These are phyloP conservation scores for Eristalinus sepulchralis DNA, from an alignment of 2,888 invertebrate species.

Conservation along the genomic window DNA sequence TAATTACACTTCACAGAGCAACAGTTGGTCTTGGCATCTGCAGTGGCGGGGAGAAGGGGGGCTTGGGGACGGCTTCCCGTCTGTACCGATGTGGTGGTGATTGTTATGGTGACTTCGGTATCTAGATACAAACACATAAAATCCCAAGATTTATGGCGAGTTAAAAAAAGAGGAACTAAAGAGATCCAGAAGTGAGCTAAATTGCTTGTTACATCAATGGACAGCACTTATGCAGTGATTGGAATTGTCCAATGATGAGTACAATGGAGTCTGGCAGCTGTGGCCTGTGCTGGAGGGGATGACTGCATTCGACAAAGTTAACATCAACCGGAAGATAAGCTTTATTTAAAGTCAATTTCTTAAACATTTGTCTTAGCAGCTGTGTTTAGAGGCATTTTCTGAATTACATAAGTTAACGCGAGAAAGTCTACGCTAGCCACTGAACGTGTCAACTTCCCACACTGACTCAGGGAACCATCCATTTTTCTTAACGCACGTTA, in stretches of 20 bases:
- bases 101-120: neutral
- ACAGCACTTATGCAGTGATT: constrained; percentile 31
- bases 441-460: no score
- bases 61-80: no score
- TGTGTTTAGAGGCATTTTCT: no score
- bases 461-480: no score
- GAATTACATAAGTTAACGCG: no score
- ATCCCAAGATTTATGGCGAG: constrained; percentile 23
- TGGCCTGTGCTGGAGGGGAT: neutral
- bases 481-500: no score
- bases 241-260: neutral
- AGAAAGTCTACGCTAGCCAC: no score
- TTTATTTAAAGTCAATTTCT: no score
- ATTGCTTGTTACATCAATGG: constrained; percentile 30
- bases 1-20: constrained; percentile 43
- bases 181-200: constrained; percentile 23
- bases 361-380: no score
- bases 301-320: neutral
- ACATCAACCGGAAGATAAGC: no score
- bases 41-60: neutral
- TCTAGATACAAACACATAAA: neutral
- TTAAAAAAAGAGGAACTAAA: constrained; percentile 3
- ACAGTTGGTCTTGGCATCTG: constrained; percentile 29
- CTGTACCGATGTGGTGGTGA: neutral
- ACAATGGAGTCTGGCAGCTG: neutral